Evolutionary conservation across 2,888 invertebrate genomes (phyloP), one percentile per base, ranked within the genome.

Genomic region (Mythimna ferrago): DNA sequence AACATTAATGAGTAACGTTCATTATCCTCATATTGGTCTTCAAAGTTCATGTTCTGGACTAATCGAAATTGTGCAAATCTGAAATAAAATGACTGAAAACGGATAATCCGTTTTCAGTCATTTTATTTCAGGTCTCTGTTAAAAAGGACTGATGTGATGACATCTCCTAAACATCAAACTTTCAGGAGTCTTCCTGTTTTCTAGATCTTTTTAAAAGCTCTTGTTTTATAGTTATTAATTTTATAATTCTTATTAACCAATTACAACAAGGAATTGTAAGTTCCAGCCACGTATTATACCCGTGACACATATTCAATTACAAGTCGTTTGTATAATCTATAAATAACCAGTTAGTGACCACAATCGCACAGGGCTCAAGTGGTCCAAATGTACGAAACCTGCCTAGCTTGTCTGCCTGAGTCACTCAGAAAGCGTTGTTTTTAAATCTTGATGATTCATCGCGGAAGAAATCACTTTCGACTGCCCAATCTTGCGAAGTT

Each of bases 401-500:
- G 82, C 65, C 83, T 84, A 87, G 71, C 56, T 76, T 89, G 41
- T 41, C 57, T 57, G 73, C 57, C 70, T 73, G 90, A 90, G 61
- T 90, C 90, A 89, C 67, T 41, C 86, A 75, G 87, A 89, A 89
- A 89, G 84, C 74, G 83, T 75, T 83, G 73, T 79, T 82, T 82
- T 81, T 80, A 73, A 84, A 75, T 78, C 71, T 63, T 53, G 53
- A 76, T 90, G 90, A 90, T 81, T 90, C 90, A 90, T 73, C 61
- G 70, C 82, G 85, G 85, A 88, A 89, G 88, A 85, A 83, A 88
- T 87, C 88, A 89, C 89, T 90, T 90, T 90, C 89, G 80, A 82
- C 81, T 74, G 71, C 70, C 64, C 71, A 74, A 71, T 77, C 68
- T 78, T 62, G 74, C 64, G 51, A 77, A 77, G 62, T 81, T 81